A percentile compares a stretch with the other conserved stretches of the same genome.
phyloP scores from a whole-genome alignment of 2,797 vertebrate genomes.

The Diplodus puntazzo region DNA sequence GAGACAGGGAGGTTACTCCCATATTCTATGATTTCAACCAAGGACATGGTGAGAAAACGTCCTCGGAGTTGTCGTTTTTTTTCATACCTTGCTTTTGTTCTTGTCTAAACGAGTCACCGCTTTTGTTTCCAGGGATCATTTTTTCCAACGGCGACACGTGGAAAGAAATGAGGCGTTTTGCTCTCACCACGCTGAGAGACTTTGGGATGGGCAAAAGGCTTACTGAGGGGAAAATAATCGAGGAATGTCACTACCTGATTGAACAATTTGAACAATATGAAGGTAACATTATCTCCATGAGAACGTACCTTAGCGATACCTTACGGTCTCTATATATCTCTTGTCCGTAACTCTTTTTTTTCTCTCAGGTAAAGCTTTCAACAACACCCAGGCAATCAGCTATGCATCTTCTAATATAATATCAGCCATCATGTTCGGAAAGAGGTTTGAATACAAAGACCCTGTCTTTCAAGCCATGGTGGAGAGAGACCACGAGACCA shows the following conservation, averaged over 20 bases:
- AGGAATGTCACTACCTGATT: constrained; percentile 66
- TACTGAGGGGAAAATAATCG: constrained; percentile 71
- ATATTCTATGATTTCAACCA: constrained; percentile 57
- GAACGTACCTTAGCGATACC: not conserved
- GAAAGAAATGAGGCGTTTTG: constrained; percentile 82
- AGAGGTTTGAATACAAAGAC: constrained; percentile 68
- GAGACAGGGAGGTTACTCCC: constrained; percentile 56
- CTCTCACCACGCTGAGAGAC: constrained; percentile 72
- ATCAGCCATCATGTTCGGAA: constrained; percentile 63
- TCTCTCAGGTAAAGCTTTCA: constrained; percentile 73
- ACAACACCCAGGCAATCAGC: constrained; percentile 36
- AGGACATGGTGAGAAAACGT: constrained; percentile 43
- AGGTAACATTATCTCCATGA: constrained; percentile 52
- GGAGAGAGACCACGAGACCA: constrained; percentile 48
- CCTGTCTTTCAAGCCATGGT: constrained; percentile 62
- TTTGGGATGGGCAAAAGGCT: constrained; percentile 80
- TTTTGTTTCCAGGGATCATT: constrained; percentile 64
- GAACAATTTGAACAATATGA: constrained; percentile 65
- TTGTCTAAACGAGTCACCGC: not conserved
- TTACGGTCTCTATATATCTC: not conserved
- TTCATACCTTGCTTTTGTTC: not conserved
- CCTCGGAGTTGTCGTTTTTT: not conserved
- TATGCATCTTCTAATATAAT: constrained; percentile 73
- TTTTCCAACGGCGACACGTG: constrained; percentile 77
- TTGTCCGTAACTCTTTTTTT: not conserved